Conservation (phyloP, 1,140 invertebrate genomes). For the Cherax destructor region DNA sequence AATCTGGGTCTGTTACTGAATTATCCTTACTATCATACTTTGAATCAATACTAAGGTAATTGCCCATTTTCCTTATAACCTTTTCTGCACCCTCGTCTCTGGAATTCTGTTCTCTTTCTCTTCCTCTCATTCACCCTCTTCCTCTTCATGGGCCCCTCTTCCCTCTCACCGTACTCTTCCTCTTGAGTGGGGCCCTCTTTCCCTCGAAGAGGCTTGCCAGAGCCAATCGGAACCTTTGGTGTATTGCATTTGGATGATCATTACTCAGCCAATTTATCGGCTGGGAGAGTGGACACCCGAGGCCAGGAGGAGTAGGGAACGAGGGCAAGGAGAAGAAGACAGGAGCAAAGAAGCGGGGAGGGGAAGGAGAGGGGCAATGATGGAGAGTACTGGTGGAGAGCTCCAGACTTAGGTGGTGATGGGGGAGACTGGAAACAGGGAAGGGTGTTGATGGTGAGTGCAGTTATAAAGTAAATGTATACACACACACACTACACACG, state of each 20-base stretch:
- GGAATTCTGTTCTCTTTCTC: conserved; percentile 1
- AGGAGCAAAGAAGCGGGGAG: neutral
- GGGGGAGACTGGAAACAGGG: neutral
- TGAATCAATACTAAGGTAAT: too few relatives aligned
- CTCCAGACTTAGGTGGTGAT: too few relatives aligned
- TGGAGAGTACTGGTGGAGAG: neutral
- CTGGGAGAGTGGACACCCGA: neutral
- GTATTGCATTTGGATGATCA: conserved; percentile 61
- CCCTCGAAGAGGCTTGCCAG: neutral
- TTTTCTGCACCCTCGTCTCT: too few relatives aligned
- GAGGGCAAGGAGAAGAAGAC: neutral
- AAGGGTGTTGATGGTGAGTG: too few relatives aligned
- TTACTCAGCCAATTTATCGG: conserved; percentile 47
- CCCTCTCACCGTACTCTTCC: neutral
- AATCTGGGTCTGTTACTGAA: too few relatives aligned
- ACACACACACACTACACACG: too few relatives aligned
- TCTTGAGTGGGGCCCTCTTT: neutral
- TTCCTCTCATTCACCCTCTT: conserved; percentile 3
- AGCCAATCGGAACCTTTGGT: conserved; percentile 54
- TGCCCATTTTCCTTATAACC: too few relatives aligned
- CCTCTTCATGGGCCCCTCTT: neutral
- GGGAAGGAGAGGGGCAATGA: neutral
- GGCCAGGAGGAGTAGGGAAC: neutral
- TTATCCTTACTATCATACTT: too few relatives aligned
- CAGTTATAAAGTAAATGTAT: too few relatives aligned